Conservation (phyloP, 2,888 invertebrate species). For the Synanthedon tipuliformis region DNA sequence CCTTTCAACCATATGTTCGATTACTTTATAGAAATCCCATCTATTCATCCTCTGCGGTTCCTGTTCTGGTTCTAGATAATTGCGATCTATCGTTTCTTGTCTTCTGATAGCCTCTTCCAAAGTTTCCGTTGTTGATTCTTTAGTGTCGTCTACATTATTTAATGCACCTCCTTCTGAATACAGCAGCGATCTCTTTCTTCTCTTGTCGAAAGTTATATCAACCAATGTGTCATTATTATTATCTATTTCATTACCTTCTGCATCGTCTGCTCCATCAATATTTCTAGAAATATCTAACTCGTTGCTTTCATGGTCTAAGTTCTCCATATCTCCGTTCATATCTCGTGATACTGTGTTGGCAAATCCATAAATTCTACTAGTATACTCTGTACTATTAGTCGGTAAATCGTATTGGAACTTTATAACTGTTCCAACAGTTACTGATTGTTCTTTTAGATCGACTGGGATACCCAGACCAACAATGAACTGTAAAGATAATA, state of each 20-base stretch:
- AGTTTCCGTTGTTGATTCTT: constrained; percentile 31
- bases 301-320: constrained; percentile 12
- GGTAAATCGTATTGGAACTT: constrained; percentile 77
- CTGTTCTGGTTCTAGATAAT: constrained; percentile 24
- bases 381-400: constrained; percentile 72
- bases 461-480: constrained; percentile 76
- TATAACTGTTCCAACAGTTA: constrained; percentile 74
- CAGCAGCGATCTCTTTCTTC: constrained; percentile 36
- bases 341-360: constrained; percentile 51
- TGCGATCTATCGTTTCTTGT: constrained; percentile 57
- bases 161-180: constrained; percentile 47
- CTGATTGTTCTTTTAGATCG: constrained; percentile 71
- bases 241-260: constrained; percentile 17
- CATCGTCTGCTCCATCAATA: constrained; percentile 14
- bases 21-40: constrained; percentile 76
- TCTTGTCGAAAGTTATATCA: constrained; percentile 47
- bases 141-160: constrained; percentile 16
- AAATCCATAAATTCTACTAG: constrained; percentile 60
- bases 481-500: constrained; percentile 65
- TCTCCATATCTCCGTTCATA: constrained; percentile 28
- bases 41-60: constrained; percentile 60
- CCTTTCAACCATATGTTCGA: constrained; percentile 72
- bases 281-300: constrained; percentile 9
- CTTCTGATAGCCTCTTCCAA: constrained; percentile 57
- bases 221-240: constrained; percentile 41